Conservation (phyloP, 2,113 vertebrate species). For the Speoplatyrhinus poulsoni region DNA sequence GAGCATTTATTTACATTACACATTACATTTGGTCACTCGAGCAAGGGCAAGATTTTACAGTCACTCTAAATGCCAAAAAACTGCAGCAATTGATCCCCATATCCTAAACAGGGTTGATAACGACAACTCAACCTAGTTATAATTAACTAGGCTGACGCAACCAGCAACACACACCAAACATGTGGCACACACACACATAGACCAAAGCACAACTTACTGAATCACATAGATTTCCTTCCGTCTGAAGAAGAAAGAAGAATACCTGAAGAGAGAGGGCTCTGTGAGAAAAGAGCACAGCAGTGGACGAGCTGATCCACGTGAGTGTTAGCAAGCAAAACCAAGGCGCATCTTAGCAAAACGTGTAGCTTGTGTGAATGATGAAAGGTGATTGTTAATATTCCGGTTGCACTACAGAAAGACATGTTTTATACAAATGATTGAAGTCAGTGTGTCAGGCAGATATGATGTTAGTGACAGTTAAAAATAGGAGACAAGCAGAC, state of each 20-base stretch:
- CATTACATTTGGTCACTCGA: no score
- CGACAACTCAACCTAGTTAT: conserved; percentile 1
- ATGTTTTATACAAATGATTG: no score
- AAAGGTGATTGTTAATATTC: neutral
- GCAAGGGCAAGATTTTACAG: conserved; percentile 5
- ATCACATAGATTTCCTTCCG: conserved; percentile 99
- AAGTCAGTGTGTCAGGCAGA: no score
- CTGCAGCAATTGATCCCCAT: neutral
- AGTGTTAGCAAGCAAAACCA: neutral
- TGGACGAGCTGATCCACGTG: conserved; percentile 13
- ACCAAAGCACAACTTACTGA: conserved; percentile 87
- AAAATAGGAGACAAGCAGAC: no score
- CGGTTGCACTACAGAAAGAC: neutral
- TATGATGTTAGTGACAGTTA: no score
- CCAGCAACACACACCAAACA: conserved; percentile 11
- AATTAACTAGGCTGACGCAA: conserved; percentile 8
- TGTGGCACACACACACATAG: conserved; percentile 61
- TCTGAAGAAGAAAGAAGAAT: conserved; percentile 99
- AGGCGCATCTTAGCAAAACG: neutral
- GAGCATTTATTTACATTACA: no score
- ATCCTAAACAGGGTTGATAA: conserved; percentile 5
- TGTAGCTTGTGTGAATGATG: conserved; percentile 8
- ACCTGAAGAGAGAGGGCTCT: conserved; percentile 87
- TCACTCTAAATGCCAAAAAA: neutral
- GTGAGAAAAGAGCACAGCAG: conserved; percentile 61